Conservation (phyloP, 2,113 vertebrate species). For the Casuarius casuarius region DNA sequence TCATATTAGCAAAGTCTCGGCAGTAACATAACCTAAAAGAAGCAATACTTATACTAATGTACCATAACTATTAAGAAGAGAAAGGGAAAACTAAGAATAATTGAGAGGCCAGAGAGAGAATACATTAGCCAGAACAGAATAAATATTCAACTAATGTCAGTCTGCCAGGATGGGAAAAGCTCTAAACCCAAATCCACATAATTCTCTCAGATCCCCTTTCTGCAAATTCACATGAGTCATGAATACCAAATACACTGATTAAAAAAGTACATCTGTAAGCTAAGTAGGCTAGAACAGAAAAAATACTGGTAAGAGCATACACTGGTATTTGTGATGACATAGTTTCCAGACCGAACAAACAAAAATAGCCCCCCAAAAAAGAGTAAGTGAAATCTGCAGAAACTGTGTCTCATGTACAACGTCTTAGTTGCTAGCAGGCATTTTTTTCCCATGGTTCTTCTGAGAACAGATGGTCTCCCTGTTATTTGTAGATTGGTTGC, state of each 20-base stretch:
- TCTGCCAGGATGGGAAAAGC: constrained; percentile 22
- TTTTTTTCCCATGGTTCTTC: neutral
- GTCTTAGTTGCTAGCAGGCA: constrained; percentile 1
- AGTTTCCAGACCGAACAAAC: neutral
- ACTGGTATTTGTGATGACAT: neutral
- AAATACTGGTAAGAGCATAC: neutral
- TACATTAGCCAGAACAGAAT: constrained; percentile 21
- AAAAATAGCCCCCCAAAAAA: neutral
- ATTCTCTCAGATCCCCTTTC: constrained; percentile 48
- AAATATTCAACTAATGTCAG: constrained; percentile 14
- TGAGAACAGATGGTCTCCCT: constrained; percentile 48
- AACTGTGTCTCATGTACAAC: neutral
- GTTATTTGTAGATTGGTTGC: constrained; percentile 24
- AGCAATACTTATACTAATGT: neutral
- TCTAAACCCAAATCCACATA: constrained; percentile 63
- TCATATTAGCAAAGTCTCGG: neutral
- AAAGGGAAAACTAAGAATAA: constrained; percentile 27
- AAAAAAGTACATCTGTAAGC: neutral
- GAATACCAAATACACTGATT: constrained; percentile 40
- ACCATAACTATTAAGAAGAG: neutral
- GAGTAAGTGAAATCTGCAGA: neutral
- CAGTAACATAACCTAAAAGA: neutral
- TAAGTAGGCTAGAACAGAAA: neutral
- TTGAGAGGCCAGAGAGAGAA: constrained; percentile 16
- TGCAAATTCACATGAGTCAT: constrained; percentile 45